Evolutionary conservation across 1,140 invertebrate species (phyloP).

Genomic region (Melitaea cinxia): DNA sequence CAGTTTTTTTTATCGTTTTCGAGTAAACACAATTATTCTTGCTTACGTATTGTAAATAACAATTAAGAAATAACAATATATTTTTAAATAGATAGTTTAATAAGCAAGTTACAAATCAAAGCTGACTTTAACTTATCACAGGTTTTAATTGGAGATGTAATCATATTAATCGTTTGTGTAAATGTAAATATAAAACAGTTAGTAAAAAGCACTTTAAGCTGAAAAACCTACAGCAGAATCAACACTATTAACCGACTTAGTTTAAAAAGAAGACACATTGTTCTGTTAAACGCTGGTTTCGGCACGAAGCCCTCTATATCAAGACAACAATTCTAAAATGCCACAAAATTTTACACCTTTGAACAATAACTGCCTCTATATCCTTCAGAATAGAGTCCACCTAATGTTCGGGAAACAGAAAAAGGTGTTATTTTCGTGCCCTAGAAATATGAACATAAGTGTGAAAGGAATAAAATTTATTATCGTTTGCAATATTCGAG

Average conservation of each 20-base stretch:
- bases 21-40: no score
- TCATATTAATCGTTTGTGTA: slow-evolving; percentile 11
- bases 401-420: slow-evolving; percentile 23
- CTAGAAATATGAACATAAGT: slow-evolving; percentile 22
- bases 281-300: slow-evolving; percentile 77
- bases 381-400: slow-evolving; percentile 45
- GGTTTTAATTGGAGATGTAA: slow-evolving; percentile 3
- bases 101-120: no score
- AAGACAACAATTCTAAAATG: slow-evolving; percentile 60
- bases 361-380: slow-evolving; percentile 52
- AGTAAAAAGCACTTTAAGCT: slow-evolving; percentile 16
- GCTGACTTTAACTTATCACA: no score
- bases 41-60: no score
- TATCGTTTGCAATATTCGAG: slow-evolving; percentile 42
- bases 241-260: slow-evolving; percentile 70
- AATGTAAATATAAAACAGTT: slow-evolving; percentile 3
- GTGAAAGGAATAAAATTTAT: slow-evolving; percentile 39
- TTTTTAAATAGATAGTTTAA: no score
- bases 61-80: no score
- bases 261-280: slow-evolving; percentile 76
- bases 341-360: slow-evolving; percentile 37
- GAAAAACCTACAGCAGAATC: slow-evolving; percentile 39
- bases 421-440: slow-evolving; percentile 30
- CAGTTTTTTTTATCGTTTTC: no score
- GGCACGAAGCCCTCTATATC: slow-evolving; percentile 74